phyloP scores from a whole-genome alignment of 2,797 vertebrate species.

The Tapirus indicus region DNA sequence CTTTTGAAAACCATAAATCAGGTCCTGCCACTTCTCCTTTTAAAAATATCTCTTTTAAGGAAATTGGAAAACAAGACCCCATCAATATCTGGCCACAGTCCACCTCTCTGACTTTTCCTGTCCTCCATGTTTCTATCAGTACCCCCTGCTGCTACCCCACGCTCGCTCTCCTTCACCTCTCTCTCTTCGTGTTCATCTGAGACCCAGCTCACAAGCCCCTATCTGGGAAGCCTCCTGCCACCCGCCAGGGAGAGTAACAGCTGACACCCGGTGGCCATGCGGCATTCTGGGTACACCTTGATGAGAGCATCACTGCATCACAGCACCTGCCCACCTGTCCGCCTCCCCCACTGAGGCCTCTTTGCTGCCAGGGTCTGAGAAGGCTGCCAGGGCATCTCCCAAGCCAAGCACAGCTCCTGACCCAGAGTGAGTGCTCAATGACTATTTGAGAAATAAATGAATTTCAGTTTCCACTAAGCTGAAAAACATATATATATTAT shows the following conservation, averaged over 20 bases:
- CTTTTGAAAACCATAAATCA: background rate
- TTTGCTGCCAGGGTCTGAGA: background rate
- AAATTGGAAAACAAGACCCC: background rate
- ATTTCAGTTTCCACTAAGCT: background rate
- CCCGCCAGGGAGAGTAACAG: background rate
- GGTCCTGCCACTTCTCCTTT: background rate
- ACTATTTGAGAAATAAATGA: background rate
- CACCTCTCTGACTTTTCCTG: background rate
- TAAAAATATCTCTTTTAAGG: background rate
- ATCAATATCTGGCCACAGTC: background rate
- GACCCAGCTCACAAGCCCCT: background rate
- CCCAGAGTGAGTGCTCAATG: background rate
- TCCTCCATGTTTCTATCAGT: background rate
- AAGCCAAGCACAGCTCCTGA: background rate
- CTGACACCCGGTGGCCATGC: background rate
- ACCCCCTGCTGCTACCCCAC: too few species aligned
- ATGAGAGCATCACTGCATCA: background rate
- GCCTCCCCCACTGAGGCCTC: background rate
- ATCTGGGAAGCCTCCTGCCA: background rate
- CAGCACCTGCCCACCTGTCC: background rate
- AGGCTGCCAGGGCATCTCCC: background rate
- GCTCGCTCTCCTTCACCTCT: background rate
- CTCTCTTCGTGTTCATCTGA: background rate
- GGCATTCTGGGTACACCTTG: background rate
- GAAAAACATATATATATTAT: background rate